phyloP scores from a whole-genome alignment of 35 echinoderm and acorn worm species.

The Nesometra sesokonis region DNA sequence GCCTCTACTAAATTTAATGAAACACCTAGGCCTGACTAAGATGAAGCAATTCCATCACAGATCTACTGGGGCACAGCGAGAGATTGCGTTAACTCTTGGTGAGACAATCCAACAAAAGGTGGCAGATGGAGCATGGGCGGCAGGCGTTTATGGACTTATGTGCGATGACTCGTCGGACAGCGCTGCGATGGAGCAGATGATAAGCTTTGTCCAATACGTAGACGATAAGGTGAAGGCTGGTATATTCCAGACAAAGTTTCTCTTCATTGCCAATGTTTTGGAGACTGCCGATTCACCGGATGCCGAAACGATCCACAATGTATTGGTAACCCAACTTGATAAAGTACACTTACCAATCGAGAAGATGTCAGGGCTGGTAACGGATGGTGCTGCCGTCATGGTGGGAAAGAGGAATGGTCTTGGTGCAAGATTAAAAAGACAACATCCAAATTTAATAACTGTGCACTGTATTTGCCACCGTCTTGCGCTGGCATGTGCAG shows the following conservation, averaged over 20 bases:
- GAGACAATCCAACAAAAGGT: too few species aligned
- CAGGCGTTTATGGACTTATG: too few species aligned
- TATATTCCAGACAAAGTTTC: background rate
- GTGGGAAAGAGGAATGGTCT: background rate
- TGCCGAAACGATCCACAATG: background rate
- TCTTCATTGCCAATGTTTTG: conserved; percentile 8
- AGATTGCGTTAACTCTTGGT: too few species aligned
- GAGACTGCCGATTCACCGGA: background rate
- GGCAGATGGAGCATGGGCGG: too few species aligned
- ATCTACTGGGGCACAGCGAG: too few species aligned
- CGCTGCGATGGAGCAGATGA: conserved; percentile 13
- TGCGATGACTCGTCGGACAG: conserved; percentile 4
- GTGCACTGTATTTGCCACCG: conserved; percentile 22
- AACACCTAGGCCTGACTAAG: too few species aligned
- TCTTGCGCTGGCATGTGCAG: conserved; percentile 9
- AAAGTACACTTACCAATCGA: background rate
- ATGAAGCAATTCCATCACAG: too few species aligned
- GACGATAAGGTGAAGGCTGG: background rate
- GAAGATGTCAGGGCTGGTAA: conserved; percentile 6
- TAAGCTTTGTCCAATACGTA: background rate
- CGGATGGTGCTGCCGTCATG: conserved; percentile 29
- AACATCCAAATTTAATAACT: background rate
- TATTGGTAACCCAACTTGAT: background rate
- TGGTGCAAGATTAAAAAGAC: background rate
- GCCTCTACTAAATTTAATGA: too few species aligned